Conservation (phyloP, 2,113 vertebrate genomes). For the Zosterops lateralis region DNA sequence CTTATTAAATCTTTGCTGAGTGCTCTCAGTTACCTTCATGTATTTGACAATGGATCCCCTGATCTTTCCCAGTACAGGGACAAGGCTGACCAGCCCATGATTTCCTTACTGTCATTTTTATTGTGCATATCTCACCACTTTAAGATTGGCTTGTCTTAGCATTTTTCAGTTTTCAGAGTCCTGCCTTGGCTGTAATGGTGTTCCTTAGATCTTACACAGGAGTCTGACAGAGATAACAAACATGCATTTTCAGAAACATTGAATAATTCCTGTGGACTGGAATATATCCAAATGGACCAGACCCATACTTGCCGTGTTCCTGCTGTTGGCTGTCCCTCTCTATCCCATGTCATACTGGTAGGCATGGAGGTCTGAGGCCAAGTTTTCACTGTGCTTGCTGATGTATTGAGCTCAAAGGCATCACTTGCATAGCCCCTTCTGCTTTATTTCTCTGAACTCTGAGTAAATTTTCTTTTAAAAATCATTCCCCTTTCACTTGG, state of each 20-base stretch:
- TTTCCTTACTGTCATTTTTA: neutral
- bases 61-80: neutral
- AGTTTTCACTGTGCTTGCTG: neutral
- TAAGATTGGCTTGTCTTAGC: neutral
- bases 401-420: neutral
- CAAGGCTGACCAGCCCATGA: neutral
- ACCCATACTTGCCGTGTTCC: neutral
- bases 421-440: neutral
- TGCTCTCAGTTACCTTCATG: neutral
- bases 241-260: neutral
- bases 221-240: neutral
- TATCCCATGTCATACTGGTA: rapidly evolving
- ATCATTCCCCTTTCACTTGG: neutral
- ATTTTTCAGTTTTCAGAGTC: neutral
- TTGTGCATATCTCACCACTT: neutral
- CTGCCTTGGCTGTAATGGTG: neutral
- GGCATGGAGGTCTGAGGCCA: neutral
- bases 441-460: neutral
- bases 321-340: neutral
- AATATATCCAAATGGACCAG: neutral
- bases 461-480: neutral
- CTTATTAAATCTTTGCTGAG: neutral
- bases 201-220: neutral
- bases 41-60: neutral
- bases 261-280: neutral